These are phyloP conservation scores for Larimichthys crocea DNA, from an alignment of 2,113 vertebrate genomes.

Conservation along the genomic window DNA sequence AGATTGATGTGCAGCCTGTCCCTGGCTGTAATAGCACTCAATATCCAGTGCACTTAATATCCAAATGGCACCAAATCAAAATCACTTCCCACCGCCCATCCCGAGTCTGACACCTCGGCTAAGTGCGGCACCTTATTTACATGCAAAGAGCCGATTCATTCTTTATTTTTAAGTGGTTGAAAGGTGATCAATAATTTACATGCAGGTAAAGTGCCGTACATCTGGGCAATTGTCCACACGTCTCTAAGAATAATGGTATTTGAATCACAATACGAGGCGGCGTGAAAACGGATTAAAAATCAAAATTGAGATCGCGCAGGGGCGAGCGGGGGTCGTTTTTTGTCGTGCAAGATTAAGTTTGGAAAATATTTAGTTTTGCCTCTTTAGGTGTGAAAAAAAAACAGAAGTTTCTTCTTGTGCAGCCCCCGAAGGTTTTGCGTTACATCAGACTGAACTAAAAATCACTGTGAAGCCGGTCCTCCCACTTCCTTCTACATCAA, in stretches of 20 bases:
- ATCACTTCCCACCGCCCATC: conserved; percentile 28
- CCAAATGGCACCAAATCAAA: conserved; percentile 77
- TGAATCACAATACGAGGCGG: conserved; percentile 34
- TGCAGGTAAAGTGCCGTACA: conserved; percentile 61
- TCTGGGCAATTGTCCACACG: conserved; percentile 61
- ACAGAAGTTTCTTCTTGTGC: conserved; percentile 5
- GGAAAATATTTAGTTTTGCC: conserved; percentile 37
- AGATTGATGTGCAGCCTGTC: conserved; percentile 75
- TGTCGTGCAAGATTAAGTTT: conserved; percentile 39
- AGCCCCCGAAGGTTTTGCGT: conserved; percentile 11
- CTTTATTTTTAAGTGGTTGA: conserved; percentile 34
- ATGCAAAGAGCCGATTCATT: conserved; percentile 55
- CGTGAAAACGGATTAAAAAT: conserved; percentile 50
- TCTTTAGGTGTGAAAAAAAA: conserved; percentile 30
- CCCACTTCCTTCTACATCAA: conserved; percentile 51
- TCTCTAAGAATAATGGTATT: conserved; percentile 56
- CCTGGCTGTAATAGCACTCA: conserved; percentile 64
- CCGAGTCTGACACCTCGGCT: conserved; percentile 48
- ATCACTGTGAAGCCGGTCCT: conserved; percentile 27
- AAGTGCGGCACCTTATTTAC: conserved; percentile 68
- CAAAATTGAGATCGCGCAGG: conserved; percentile 39
- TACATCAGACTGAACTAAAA: conserved; percentile 28
- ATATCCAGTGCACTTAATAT: conserved; percentile 76
- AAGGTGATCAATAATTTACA: conserved; percentile 75
- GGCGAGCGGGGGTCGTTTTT: conserved; percentile 6